Conservation (phyloP, 1,140 invertebrate species). For the Nilaparvata lugens region DNA sequence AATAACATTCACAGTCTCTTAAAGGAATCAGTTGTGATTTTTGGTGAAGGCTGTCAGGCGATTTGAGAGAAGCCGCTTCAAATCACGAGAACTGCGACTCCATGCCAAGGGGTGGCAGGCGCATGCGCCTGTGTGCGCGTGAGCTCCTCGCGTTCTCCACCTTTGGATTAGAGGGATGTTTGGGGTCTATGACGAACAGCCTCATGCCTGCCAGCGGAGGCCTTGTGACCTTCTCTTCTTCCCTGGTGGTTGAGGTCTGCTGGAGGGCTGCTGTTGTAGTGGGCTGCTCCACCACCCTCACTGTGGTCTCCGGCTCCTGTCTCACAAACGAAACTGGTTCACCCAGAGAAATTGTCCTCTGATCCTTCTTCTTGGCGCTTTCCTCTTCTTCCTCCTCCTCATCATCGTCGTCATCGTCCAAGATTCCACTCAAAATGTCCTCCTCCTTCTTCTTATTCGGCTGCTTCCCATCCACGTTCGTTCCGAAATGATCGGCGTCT, state of each 20-base stretch:
- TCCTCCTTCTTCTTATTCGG: conserved; percentile 6
- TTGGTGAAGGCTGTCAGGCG: too few relatives aligned
- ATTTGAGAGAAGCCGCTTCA: too few relatives aligned
- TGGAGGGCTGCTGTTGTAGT: neutral
- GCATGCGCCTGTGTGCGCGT: conserved; percentile 22
- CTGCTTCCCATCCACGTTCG: neutral
- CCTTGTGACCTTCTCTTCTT: neutral
- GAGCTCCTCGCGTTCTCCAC: conserved; percentile 11
- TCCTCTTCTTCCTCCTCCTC: conserved; percentile 13
- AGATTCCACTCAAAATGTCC: conserved; percentile 4
- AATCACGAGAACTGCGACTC: neutral
- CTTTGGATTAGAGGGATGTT: conserved; percentile 10
- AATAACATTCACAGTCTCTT: too few relatives aligned
- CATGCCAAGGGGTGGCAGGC: conserved; percentile 17
- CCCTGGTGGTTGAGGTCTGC: neutral
- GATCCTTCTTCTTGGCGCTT: neutral
- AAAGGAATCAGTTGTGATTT: too few relatives aligned
- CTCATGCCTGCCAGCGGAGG: neutral
- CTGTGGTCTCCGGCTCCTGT: too few relatives aligned
- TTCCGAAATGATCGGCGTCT: conserved; percentile 12
- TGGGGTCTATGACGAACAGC: neutral
- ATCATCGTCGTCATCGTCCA: conserved; percentile 16
- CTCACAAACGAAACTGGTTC: too few relatives aligned
- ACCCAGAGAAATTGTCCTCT: too few relatives aligned
- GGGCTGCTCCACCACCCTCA: neutral